These are phyloP conservation scores for Holacanthus passer DNA, from an alignment of 2,113 vertebrate genomes.

Conservation along the genomic window DNA sequence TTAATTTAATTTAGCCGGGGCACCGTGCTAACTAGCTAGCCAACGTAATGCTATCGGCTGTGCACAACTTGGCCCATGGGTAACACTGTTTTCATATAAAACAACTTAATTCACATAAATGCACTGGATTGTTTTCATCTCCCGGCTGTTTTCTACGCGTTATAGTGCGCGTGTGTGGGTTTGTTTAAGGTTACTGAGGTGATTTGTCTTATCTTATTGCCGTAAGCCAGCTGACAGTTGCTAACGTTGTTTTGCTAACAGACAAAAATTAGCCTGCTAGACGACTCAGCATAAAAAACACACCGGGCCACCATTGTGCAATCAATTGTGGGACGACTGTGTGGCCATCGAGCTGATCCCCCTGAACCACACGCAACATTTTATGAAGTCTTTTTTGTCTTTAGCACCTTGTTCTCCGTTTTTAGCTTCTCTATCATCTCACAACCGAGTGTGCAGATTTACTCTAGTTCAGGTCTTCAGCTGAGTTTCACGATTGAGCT, in stretches of 20 bases:
- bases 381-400: background rate
- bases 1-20: constrained; percentile 54
- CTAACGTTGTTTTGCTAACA: constrained; percentile 74
- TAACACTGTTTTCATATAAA: background rate
- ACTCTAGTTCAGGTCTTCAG: background rate
- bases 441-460: constrained; percentile 17
- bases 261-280: constrained; percentile 72
- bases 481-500: background rate
- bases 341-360: constrained; percentile 3
- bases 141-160: background rate
- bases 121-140: background rate
- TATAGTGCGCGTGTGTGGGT: too few species aligned
- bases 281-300: constrained; percentile 79
- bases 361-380: background rate
- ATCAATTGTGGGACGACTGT: constrained; percentile 30
- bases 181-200: too few species aligned
- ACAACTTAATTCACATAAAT: background rate
- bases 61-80: background rate
- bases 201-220: constrained; percentile 11
- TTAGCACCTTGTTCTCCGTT: background rate
- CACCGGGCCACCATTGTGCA: constrained; percentile 78
- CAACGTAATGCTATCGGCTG: background rate
- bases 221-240: constrained; percentile 41
- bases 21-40: constrained; percentile 61
- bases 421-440: background rate